Evolutionary conservation across 2,888 invertebrate species (phyloP).

Genomic region (Baronia brevicornis): DNA sequence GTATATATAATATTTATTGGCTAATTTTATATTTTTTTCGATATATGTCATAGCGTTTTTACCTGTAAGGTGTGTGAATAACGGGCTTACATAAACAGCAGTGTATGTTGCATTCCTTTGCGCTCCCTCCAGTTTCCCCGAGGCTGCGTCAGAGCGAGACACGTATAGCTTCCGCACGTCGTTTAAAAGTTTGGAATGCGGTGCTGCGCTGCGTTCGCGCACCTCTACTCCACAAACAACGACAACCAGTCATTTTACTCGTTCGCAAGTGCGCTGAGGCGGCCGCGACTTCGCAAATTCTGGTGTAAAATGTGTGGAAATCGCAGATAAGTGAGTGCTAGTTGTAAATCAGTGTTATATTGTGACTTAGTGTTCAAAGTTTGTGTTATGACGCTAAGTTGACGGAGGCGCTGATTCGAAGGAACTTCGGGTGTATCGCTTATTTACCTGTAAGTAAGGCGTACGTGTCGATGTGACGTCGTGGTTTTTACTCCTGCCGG

Average conservation of each 20-base stretch:
- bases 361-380: conserved; percentile 50
- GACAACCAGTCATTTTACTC: conserved; percentile 57
- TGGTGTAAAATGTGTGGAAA: conserved; percentile 64
- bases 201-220: conserved; percentile 62
- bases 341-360: conserved; percentile 52
- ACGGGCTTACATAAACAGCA: conserved; percentile 54
- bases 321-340: conserved; percentile 52
- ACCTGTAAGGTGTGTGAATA: conserved; percentile 53
- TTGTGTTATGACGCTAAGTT: conserved; percentile 70
- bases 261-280: conserved; percentile 44
- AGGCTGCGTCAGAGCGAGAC: conserved; percentile 38
- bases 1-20: conserved; percentile 16
- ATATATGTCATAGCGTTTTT: conserved; percentile 44
- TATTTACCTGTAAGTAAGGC: conserved; percentile 63
- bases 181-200: conserved; percentile 64
- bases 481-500: conserved; percentile 25
- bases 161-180: conserved; percentile 42
- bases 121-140: conserved; percentile 22
- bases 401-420: conserved; percentile 54
- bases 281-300: conserved; percentile 36
- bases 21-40: conserved; percentile 32
- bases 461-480: conserved; percentile 64
- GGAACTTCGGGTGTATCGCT: conserved; percentile 53
- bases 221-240: too few relatives aligned
- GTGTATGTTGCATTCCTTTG: conserved; percentile 26